phyloP scores from a whole-genome alignment of 2,797 vertebrate species.

The Epinephelus awoara region DNA sequence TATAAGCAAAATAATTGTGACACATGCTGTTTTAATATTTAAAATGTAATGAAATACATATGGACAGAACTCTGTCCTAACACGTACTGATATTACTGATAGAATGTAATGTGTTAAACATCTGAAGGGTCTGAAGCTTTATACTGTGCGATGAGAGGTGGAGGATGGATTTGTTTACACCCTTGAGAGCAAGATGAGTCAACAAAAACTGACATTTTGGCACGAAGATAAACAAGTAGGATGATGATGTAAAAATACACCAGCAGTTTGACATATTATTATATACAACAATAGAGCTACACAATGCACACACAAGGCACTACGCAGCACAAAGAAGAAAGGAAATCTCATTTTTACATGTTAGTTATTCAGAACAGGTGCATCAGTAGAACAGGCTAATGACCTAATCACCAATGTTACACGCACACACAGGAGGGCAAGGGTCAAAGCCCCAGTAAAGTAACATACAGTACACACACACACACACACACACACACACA shows the following conservation, averaged over 20 bases:
- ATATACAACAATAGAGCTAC: neutral
- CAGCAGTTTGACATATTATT: neutral
- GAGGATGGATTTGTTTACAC: neutral
- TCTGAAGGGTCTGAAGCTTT: neutral
- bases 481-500: constrained; percentile 12
- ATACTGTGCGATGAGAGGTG: neutral
- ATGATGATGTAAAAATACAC: neutral
- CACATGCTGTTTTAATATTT: neutral
- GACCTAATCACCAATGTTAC: neutral
- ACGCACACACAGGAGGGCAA: constrained; percentile 19
- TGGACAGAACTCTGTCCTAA: neutral
- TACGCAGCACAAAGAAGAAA: neutral
- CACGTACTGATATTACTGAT: neutral
- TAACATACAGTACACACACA: neutral
- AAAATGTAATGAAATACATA: neutral
- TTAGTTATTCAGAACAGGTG: constrained; percentile 7
- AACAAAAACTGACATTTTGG: neutral
- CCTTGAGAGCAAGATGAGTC: constrained; percentile 10
- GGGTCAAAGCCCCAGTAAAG: constrained; percentile 3
- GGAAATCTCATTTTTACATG: neutral
- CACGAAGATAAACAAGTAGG: neutral
- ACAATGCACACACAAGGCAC: neutral
- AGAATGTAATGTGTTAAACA: neutral
- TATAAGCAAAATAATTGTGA: too few species aligned
- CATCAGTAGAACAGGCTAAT: neutral